Evolutionary conservation across 2,797 vertebrate species (phyloP).

Genomic region (Perodicticus potto): DNA sequence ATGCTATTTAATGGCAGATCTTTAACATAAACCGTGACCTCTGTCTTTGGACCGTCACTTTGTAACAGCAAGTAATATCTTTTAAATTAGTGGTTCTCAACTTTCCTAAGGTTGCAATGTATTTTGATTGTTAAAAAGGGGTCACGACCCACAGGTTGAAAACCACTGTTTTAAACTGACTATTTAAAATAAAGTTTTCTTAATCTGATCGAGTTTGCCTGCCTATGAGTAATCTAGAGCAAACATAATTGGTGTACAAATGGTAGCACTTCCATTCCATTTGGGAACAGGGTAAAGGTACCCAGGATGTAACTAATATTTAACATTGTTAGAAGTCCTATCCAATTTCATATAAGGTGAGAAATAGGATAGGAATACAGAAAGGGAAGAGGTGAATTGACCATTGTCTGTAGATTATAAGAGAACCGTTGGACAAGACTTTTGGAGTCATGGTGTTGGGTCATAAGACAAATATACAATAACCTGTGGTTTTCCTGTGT

Average conservation of each 20-base stretch:
- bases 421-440: background rate
- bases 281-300: background rate
- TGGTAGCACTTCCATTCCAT: background rate
- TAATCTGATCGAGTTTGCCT: background rate
- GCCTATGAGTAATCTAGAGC: background rate
- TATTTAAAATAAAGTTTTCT: background rate
- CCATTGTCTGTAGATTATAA: background rate
- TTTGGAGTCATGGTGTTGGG: background rate
- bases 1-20: background rate
- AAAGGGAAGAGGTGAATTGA: background rate
- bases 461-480: background rate
- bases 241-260: background rate
- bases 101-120: too few relatives aligned
- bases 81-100: background rate
- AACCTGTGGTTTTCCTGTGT: background rate
- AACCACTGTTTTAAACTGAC: background rate
- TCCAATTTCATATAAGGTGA: background rate
- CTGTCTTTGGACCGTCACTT: background rate
- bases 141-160: too few relatives aligned
- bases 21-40: background rate
- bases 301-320: background rate
- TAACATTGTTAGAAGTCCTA: background rate
- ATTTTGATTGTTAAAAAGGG: too few relatives aligned
- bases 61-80: background rate
- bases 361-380: background rate